These are phyloP conservation scores for Dendrolimus pini DNA, from an alignment of 2,888 invertebrate species.

Conservation along the genomic window DNA sequence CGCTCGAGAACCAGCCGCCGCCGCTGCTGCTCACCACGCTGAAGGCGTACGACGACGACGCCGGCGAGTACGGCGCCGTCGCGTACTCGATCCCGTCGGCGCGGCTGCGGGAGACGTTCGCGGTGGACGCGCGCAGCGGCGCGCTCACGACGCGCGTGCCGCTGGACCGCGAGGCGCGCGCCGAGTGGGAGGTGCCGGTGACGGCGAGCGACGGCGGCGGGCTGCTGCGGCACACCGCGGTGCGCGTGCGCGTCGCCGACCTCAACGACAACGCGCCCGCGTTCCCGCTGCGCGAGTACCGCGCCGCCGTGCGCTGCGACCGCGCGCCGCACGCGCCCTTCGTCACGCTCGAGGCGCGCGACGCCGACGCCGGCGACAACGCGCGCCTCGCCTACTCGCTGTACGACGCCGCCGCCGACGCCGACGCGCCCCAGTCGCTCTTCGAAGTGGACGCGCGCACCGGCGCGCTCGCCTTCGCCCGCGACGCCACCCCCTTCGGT, in stretches of 20 bases:
- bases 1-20: constrained; percentile 87
- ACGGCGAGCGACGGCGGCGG: constrained; percentile 90
- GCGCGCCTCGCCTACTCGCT: constrained; percentile 86
- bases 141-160: constrained; percentile 81
- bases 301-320: constrained; percentile 80
- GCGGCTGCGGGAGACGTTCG: constrained; percentile 82
- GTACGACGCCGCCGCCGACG: constrained; percentile 75
- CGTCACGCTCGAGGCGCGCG: constrained; percentile 77
- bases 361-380: constrained; percentile 85
- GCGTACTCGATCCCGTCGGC: constrained; percentile 88
- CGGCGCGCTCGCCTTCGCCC: constrained; percentile 83
- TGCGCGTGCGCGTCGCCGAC: constrained; percentile 89
- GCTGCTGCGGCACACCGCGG: constrained; percentile 82
- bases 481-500: constrained; percentile 74
- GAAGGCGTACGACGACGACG: constrained; percentile 88
- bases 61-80: constrained; percentile 84
- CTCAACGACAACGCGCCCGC: constrained; percentile 89
- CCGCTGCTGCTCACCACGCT: constrained; percentile 86
- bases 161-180: constrained; percentile 84
- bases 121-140: constrained; percentile 83
- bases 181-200: constrained; percentile 80
- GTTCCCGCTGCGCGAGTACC: constrained; percentile 86
- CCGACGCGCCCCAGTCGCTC: constrained; percentile 77
- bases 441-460: constrained; percentile 85
- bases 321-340: constrained; percentile 46